Evolutionary conservation across 2,113 vertebrate species (phyloP).

Genomic region (Dermatemys mawii): DNA sequence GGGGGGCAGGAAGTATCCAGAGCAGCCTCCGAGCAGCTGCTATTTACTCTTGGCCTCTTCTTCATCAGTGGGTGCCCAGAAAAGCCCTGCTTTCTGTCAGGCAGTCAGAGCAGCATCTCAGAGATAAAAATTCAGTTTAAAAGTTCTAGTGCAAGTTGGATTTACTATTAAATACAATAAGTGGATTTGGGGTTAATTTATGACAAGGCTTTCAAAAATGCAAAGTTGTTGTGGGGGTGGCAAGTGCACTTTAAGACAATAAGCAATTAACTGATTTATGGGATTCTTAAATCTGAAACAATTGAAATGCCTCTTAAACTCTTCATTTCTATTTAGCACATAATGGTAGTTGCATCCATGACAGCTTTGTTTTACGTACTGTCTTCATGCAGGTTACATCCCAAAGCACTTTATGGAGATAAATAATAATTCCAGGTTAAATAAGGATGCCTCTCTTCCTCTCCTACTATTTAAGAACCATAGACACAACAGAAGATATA

Average conservation of each 20-base stretch:
- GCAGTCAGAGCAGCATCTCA: neutral
- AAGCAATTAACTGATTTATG: neutral
- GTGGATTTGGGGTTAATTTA: neutral
- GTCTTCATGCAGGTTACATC: neutral
- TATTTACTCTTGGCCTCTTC: too few relatives aligned
- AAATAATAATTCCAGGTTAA: rapidly evolving
- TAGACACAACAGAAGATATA: neutral
- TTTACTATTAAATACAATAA: neutral
- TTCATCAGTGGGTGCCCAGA: too few relatives aligned
- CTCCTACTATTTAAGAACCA: neutral
- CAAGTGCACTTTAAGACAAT: neutral
- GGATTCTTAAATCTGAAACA: neutral
- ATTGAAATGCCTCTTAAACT: conserved; percentile 4
- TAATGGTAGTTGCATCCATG: neutral
- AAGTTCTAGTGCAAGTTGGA: neutral
- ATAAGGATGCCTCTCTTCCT: neutral
- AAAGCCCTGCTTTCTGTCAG: neutral
- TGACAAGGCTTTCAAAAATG: neutral
- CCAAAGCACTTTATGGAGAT: neutral
- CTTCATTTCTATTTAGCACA: conserved; percentile 6
- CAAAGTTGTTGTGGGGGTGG: neutral
- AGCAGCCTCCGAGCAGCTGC: too few relatives aligned
- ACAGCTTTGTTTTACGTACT: neutral
- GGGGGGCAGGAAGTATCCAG: too few relatives aligned
- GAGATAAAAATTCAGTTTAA: neutral